These are phyloP conservation scores for Pedetes capensis DNA, from an alignment of 2,113 vertebrate genomes.

Conservation along the genomic window DNA sequence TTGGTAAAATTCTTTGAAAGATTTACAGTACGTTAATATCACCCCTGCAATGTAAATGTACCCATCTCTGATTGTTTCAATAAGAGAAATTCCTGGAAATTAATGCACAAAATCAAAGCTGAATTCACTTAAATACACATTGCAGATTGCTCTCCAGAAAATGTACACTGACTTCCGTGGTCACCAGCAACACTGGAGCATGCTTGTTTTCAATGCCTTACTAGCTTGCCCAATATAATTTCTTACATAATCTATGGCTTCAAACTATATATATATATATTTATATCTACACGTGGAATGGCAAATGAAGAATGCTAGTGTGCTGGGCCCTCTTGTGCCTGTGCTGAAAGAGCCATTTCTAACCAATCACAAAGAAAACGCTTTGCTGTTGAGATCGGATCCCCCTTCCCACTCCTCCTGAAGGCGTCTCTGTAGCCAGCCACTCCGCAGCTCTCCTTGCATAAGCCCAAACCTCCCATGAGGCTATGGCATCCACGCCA, in stretches of 20 bases:
- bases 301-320: accelerated
- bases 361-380: background rate
- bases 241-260: background rate
- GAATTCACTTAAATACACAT: background rate
- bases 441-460: too few relatives aligned
- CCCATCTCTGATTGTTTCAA: background rate
- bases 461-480: accelerated
- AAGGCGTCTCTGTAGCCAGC: background rate
- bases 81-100: background rate
- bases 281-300: background rate
- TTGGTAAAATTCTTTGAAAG: background rate
- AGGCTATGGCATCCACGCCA: too few relatives aligned
- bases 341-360: accelerated
- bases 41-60: background rate
- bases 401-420: background rate
- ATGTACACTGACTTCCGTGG: background rate
- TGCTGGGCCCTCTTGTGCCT: accelerated
- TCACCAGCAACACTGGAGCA: background rate
- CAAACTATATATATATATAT: too few relatives aligned
- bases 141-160: background rate
- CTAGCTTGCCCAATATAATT: background rate
- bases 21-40: background rate
- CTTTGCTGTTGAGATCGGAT: background rate
- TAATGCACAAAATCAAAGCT: background rate
- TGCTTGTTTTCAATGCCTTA: background rate